Conservation (phyloP, 2,888 invertebrate species). For the Timema podura region DNA sequence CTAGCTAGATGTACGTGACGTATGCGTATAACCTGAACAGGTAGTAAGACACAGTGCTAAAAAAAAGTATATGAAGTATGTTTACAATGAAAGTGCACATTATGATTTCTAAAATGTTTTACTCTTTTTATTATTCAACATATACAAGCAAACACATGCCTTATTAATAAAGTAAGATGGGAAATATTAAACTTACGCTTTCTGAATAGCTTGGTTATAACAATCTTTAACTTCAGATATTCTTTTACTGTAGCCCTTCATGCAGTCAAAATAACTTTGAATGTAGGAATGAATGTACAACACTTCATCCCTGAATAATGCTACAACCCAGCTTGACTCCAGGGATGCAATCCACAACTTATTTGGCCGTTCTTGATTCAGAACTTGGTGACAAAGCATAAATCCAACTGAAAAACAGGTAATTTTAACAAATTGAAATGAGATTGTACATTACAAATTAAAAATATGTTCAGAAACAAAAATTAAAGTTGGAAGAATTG, state of each 20-base stretch:
- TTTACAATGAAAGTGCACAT: slow-evolving; percentile 6
- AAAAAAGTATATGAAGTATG: background rate
- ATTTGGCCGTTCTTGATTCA: slow-evolving; percentile 73
- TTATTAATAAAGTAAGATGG: background rate
- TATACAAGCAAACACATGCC: background rate
- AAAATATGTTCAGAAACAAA: too few relatives aligned
- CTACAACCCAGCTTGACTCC: slow-evolving; percentile 90
- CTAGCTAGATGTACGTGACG: too few relatives aligned
- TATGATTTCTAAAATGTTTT: background rate
- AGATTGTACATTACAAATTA: too few relatives aligned
- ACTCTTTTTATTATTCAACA: background rate
- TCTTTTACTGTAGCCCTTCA: slow-evolving; percentile 91
- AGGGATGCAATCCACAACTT: slow-evolving; percentile 89
- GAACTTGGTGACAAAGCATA: slow-evolving; percentile 81
- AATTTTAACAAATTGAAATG: too few relatives aligned
- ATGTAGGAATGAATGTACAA: slow-evolving; percentile 93
- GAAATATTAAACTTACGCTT: slow-evolving; percentile 56
- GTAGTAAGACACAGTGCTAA: too few relatives aligned
- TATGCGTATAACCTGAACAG: too few relatives aligned
- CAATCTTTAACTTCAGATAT: slow-evolving; percentile 95
- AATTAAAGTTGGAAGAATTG: too few relatives aligned
- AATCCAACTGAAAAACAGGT: slow-evolving; percentile 63
- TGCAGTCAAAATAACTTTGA: slow-evolving; percentile 86
- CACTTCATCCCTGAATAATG: slow-evolving; percentile 95
- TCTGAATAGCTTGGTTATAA: slow-evolving; percentile 83